Percentiles rank a stretch among this genome's conserved stretches.
Evolutionary conservation across 1,140 invertebrate genomes (phyloP).

Genomic region (Drosophila punjabiensis): DNA sequence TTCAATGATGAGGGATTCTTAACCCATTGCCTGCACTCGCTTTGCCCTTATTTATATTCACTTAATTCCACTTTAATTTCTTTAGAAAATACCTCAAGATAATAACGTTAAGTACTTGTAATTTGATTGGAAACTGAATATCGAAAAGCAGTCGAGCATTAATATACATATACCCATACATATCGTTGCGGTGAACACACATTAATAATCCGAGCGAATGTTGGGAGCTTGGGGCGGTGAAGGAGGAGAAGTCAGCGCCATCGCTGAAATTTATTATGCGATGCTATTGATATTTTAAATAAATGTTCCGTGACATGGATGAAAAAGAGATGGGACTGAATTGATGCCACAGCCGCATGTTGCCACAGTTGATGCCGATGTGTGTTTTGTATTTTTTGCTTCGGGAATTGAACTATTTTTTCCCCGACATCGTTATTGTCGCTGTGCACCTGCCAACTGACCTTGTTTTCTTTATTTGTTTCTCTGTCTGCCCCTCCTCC

Average conservation of each 20-base stretch:
- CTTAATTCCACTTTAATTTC: not conserved
- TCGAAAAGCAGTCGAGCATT: constrained; percentile 15
- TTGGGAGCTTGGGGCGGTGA: not conserved
- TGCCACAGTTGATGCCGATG: constrained; percentile 14
- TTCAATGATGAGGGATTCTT: not conserved
- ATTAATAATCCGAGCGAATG: constrained; percentile 24
- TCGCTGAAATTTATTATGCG: constrained; percentile 35
- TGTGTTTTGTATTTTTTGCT: constrained; percentile 38
- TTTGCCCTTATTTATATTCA: not conserved
- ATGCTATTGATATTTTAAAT: constrained; percentile 48
- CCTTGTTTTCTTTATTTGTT: constrained; percentile 28
- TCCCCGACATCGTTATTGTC: constrained; percentile 44
- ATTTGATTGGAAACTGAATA: constrained; percentile 27
- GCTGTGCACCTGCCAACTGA: constrained; percentile 47
- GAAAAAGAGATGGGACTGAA: constrained; percentile 28
- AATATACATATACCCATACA: not conserved
- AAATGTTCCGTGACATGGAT: constrained; percentile 46
- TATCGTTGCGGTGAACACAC: constrained; percentile 4
- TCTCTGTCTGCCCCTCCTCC: not conserved
- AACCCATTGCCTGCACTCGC: not conserved
- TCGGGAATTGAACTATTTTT: constrained; percentile 46
- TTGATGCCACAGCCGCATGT: constrained; percentile 14
- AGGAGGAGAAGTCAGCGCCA: constrained; percentile 16
- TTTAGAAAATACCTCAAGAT: not conserved
- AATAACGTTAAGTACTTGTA: not conserved